Base-by-base conservation (phyloP, 2,113 vertebrate genomes). In the Sakesphorus luctuosus region DNA sequence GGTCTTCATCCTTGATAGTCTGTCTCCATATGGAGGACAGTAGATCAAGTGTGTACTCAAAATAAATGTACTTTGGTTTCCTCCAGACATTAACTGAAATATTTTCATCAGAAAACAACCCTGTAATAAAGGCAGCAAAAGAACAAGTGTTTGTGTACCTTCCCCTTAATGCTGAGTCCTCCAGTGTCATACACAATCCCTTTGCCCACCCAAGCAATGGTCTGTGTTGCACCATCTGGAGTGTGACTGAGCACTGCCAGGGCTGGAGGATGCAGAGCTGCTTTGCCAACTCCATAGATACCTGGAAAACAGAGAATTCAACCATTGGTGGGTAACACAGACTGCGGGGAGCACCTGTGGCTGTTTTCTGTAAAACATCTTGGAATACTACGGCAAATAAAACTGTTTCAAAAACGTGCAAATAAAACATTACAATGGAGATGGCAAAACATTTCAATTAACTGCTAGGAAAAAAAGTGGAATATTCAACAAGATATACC, bases 161-260 rank as follows among this genome's bases (percentile, higher is more conserved):
- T 99, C 65, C 99, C 99, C 97, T 99, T 99, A 97, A 99, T 99
- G 98, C 99, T 99, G 95, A 99, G 99, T 86, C 99, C 99, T 75
- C 99, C 99, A 3, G 99, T 99, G 97, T 99, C 99, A 5, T 99
- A 99, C 77, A 99, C 99, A 26, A 99, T 99, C 47, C 99, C 99
- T 94, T 99, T 99, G 89, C 99, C 99, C 75, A 99, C 99, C 99
- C 99, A 99, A 4, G 99, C 99, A 21, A 99, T 99, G 91, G 99
- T 99, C 95, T 99, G 99, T 2, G 99, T 99, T 53, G 99, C 99
- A 62, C 99, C 99, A 7, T 98, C 98, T 5, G 99, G 99, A 50
- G 97, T 99, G 96, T 99, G 99, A 94, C 99, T 99, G 87, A 99
- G 97, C 79, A 99, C 96, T 3, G 99, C 99, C 63, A 99, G 97